Conservation (phyloP, 2,797 vertebrate species). For the Enteromius afrohamiltoni region DNA sequence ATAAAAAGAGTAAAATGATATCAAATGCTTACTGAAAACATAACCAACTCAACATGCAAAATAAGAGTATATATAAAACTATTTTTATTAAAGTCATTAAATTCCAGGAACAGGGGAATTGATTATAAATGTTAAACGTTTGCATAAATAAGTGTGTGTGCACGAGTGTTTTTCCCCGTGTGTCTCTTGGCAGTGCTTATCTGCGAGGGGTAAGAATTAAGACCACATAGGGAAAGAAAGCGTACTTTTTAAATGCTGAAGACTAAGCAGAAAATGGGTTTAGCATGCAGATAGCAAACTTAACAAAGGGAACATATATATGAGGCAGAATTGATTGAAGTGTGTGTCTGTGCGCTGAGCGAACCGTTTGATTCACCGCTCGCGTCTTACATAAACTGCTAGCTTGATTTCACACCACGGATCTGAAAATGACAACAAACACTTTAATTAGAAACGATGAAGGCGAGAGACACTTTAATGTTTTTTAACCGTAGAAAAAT, state of each 20-base stretch:
- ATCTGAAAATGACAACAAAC: conserved; percentile 85
- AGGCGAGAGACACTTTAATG: conserved; percentile 80
- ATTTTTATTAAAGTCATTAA: conserved; percentile 71
- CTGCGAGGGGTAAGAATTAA: conserved; percentile 79
- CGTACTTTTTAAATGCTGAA: conserved; percentile 84
- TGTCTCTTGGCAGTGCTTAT: conserved; percentile 76
- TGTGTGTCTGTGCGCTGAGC: conserved; percentile 80
- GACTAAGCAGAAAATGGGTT: conserved; percentile 97
- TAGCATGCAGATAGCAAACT: conserved; percentile 85
- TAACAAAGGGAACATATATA: conserved; percentile 90
- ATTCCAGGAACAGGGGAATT: conserved; percentile 66
- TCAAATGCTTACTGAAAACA: conserved; percentile 42
- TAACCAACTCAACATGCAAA: conserved; percentile 35
- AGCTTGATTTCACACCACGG: conserved; percentile 88
- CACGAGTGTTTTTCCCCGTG: conserved; percentile 64
- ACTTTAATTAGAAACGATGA: conserved; percentile 86
- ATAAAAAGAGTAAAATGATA: conserved; percentile 42
- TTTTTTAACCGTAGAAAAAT: conserved; percentile 73
- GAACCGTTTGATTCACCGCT: conserved; percentile 87
- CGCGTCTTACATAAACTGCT: conserved; percentile 86
- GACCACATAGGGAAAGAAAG: conserved; percentile 85
- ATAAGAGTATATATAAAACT: conserved; percentile 55
- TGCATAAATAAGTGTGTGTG: conserved; percentile 69
- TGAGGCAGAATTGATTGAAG: conserved; percentile 91
- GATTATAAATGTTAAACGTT: conserved; percentile 80